phyloP scores from a whole-genome alignment of 1,140 invertebrate species.

The Drosophila arizonae region DNA sequence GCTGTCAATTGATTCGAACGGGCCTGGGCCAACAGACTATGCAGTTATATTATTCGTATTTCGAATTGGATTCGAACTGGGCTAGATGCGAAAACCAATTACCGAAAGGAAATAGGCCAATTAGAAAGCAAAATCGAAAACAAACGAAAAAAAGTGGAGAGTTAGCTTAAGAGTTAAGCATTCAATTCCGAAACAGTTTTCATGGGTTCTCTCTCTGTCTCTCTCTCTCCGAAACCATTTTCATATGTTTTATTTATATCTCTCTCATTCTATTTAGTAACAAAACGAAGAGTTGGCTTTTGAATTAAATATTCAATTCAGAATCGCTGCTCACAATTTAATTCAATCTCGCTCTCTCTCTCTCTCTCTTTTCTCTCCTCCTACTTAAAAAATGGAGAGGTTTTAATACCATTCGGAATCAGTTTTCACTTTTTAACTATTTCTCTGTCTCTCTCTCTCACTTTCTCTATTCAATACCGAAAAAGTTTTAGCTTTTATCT shows the following conservation, averaged over 20 bases:
- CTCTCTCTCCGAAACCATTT: too few species aligned
- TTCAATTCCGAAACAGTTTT: neutral
- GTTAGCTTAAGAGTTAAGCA: constrained; percentile 1
- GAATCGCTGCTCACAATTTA: too few species aligned
- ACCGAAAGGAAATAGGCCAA: constrained; percentile 71
- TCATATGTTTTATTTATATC: neutral
- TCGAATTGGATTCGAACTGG: neutral
- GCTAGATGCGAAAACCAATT: constrained; percentile 62
- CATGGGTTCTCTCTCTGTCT: neutral
- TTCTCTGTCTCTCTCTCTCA: too few species aligned
- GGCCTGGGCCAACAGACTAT: neutral
- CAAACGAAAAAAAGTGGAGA: constrained; percentile 35
- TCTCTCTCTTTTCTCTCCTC: neutral
- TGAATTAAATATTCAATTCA: too few species aligned
- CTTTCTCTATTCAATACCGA: neutral
- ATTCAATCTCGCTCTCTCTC: too few species aligned
- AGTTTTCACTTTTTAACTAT: too few species aligned
- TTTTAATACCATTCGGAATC: too few species aligned
- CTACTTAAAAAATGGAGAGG: too few species aligned
- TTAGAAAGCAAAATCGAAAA: constrained; percentile 67
- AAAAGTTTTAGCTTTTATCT: too few species aligned
- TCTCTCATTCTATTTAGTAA: neutral
- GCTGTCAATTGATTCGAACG: neutral
- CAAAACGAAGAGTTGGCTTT: too few species aligned
- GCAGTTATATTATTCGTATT: neutral